Percentiles rank a stretch among this genome's conserved stretches.
Conservation (phyloP, 2,888 invertebrate species). For the Limnephilus rhombicus region DNA sequence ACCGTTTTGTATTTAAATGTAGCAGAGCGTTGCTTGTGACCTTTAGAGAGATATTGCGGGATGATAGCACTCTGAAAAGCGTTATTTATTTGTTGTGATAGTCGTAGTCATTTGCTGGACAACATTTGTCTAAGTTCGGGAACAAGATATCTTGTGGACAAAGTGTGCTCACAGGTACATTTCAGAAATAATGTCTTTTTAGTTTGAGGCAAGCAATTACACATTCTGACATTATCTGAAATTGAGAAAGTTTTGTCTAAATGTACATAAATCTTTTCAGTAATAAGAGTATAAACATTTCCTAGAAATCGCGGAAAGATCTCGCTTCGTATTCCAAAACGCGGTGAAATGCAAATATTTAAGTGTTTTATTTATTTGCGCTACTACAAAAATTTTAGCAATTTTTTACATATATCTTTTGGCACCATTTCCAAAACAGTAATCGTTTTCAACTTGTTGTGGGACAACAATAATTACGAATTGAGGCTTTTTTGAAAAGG, state of each 20-base stretch:
- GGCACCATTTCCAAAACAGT: no score
- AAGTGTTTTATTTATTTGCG: neutral
- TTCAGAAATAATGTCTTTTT: neutral
- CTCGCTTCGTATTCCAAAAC: neutral
- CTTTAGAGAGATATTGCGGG: neutral
- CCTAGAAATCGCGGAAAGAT: neutral
- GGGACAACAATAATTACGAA: no score
- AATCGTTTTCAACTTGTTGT: no score
- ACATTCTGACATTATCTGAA: neutral
- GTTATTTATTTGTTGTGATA: neutral
- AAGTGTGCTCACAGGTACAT: neutral
- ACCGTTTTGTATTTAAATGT: slow-evolving; percentile 20
- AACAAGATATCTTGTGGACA: neutral
- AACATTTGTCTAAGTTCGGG: neutral
- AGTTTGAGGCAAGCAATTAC: neutral
- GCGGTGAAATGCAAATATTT: neutral
- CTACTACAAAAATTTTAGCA: no score
- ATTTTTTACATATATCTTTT: no score
- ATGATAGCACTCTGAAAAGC: neutral
- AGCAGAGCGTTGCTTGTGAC: neutral
- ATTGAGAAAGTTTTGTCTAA: neutral
- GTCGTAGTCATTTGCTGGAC: neutral
- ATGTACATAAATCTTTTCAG: neutral
- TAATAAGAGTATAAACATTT: neutral
- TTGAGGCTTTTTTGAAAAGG: no score